These are phyloP conservation scores for Lucinisca nassula DNA, from an alignment of 2,888 invertebrate species.

Conservation along the genomic window DNA sequence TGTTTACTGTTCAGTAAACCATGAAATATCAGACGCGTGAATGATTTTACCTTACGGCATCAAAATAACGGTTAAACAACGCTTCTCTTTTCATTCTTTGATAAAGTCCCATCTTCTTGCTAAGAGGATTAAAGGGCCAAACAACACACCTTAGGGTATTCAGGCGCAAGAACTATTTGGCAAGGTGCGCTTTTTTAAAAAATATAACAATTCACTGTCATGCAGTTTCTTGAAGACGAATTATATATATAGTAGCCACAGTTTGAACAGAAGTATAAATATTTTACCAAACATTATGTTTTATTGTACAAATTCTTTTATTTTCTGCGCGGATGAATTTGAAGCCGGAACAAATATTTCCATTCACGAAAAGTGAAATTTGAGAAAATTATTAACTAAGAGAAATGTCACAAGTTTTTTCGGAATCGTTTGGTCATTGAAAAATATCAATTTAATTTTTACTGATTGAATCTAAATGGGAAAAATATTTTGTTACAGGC, in stretches of 20 bases:
- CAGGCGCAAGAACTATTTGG: conserved; percentile 44
- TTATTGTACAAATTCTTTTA: neutral
- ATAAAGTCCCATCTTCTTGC: conserved; percentile 80
- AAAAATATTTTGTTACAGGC: no score
- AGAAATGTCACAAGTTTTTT: no score
- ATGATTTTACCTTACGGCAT: conserved; percentile 51
- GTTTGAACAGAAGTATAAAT: no score
- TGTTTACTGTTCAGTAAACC: neutral
- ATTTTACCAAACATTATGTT: neutral
- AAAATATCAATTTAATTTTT: no score
- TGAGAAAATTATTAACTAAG: no score
- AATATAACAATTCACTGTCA: neutral
- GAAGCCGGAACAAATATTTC: neutral
- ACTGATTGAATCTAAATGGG: no score
- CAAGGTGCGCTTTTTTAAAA: conserved; percentile 27
- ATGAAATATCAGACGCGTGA: conserved; percentile 19
- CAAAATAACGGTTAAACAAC: conserved; percentile 67
- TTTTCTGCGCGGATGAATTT: neutral
- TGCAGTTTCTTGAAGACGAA: neutral
- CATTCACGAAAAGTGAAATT: conserved; percentile 5
- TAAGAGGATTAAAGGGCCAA: conserved; percentile 84
- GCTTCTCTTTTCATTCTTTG: conserved; percentile 77
- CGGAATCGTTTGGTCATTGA: no score
- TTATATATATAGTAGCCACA: neutral
- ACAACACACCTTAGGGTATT: conserved; percentile 41